phyloP scores from a whole-genome alignment of 2,888 invertebrate genomes.

The Synanthedon andrenaeformis region DNA sequence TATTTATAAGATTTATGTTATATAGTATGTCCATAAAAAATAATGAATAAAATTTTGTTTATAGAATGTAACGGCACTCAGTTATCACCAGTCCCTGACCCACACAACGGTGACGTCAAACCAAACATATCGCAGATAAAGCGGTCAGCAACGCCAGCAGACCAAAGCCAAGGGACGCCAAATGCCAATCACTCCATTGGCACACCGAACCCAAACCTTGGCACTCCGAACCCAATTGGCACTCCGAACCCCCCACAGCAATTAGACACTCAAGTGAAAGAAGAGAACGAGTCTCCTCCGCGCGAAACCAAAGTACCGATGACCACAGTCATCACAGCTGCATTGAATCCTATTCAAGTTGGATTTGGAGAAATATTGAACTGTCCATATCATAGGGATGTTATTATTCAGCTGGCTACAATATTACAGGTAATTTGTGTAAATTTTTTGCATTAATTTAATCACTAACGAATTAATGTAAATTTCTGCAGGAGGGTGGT shows the following conservation, averaged over 20 bases:
- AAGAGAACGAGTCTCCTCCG: slow-evolving; percentile 39
- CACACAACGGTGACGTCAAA: slow-evolving; percentile 40
- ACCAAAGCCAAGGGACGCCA: slow-evolving; percentile 54
- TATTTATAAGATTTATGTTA: too few species aligned
- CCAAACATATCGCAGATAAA: slow-evolving; percentile 62
- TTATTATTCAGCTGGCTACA: slow-evolving; percentile 83
- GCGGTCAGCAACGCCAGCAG: slow-evolving; percentile 50
- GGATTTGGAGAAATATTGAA: slow-evolving; percentile 86
- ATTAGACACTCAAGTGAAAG: slow-evolving; percentile 53
- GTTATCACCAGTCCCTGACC: slow-evolving; percentile 49
- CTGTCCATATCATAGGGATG: slow-evolving; percentile 91
- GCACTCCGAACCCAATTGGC: slow-evolving; percentile 51
- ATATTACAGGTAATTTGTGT: slow-evolving; percentile 75
- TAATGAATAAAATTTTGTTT: too few species aligned
- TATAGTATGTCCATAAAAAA: too few species aligned
- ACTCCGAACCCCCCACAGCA: slow-evolving; percentile 44
- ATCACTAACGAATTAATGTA: background rate
- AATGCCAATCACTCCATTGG: slow-evolving; percentile 54
- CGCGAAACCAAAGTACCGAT: slow-evolving; percentile 44
- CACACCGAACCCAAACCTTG: slow-evolving; percentile 52
- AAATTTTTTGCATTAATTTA: background rate
- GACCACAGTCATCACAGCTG: slow-evolving; percentile 42
- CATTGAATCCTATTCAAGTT: slow-evolving; percentile 73
- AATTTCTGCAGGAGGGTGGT: too few species aligned
- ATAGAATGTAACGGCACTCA: slow-evolving; percentile 38